Evolutionary conservation across 2,113 vertebrate species (phyloP).

Genomic region (Catharus minimus): DNA sequence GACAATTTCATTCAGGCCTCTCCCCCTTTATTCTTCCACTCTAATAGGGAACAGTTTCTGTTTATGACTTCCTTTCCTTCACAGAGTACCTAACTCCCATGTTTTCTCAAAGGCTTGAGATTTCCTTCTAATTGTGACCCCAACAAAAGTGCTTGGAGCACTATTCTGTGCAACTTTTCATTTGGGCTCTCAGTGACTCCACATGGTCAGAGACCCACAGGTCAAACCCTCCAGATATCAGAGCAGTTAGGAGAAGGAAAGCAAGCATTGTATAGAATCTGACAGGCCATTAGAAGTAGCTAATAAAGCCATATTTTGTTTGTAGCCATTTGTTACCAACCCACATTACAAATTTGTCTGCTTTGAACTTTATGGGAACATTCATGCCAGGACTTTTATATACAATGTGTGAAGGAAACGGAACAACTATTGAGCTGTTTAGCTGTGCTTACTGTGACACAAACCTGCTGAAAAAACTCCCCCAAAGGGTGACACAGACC

Average conservation of each 20-base stretch:
- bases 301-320: conserved; percentile 73
- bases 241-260: conserved; percentile 41
- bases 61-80: conserved; percentile 59
- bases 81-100: conserved; percentile 6
- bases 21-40: conserved; percentile 1
- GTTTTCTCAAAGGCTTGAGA: conserved; percentile 54
- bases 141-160: conserved; percentile 29
- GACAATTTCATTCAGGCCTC: background rate
- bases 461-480: conserved; percentile 36
- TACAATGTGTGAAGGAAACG: conserved; percentile 49
- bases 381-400: conserved; percentile 42
- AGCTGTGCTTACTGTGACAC: conserved; percentile 16
- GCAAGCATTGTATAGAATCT: conserved; percentile 47
- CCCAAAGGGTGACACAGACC: conserved; percentile 33
- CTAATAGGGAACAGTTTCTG: conserved; percentile 45
- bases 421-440: conserved; percentile 63
- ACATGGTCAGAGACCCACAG: conserved; percentile 44
- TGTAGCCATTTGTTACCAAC: conserved; percentile 56
- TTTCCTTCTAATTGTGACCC: conserved; percentile 64
- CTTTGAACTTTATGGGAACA: conserved; percentile 63
- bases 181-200: conserved; percentile 30
- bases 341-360: conserved; percentile 48
- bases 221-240: conserved; percentile 49
- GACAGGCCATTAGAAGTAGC: conserved; percentile 58
- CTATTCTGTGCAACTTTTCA: conserved; percentile 20